Evolutionary conservation across 35 echinoderm and acorn worm genomes (phyloP).

Genomic region (Apostichopus californicus): DNA sequence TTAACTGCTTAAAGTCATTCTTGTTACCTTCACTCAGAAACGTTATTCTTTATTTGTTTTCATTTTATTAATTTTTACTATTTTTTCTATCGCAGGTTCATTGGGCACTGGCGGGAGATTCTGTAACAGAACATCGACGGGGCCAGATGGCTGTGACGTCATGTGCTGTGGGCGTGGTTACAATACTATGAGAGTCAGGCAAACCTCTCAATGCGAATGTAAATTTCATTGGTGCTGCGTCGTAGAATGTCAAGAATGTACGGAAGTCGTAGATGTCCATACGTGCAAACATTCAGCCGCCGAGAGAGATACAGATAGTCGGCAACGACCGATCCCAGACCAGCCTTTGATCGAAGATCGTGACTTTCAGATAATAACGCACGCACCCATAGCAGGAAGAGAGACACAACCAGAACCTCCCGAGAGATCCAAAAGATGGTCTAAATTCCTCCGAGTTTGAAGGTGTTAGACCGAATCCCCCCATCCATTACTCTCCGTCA

Average conservation of each 20-base stretch:
- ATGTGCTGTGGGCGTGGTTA: constrained; percentile 98
- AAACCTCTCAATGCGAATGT: constrained; percentile 87
- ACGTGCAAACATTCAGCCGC: constrained; percentile 77
- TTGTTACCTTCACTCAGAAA: too few species aligned
- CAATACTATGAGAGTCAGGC: constrained; percentile 76
- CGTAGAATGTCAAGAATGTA: constrained; percentile 79
- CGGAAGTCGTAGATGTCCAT: constrained; percentile 81
- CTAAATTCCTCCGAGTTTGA: not conserved
- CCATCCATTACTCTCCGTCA: not conserved
- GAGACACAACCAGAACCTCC: not conserved
- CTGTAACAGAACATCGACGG: constrained; percentile 87
- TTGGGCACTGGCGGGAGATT: constrained; percentile 84
- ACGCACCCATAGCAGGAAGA: not conserved
- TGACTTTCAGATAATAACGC: constrained; percentile 37
- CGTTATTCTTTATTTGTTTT: too few species aligned
- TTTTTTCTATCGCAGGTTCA: constrained; percentile 54
- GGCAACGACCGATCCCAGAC: not conserved
- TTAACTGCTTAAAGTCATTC: too few species aligned
- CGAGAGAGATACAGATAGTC: constrained; percentile 13
- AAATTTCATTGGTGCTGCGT: constrained; percentile 96
- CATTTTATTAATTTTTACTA: not conserved
- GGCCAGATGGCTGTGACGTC: constrained; percentile 91
- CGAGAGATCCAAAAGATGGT: not conserved
- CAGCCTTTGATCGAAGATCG: constrained; percentile 33
- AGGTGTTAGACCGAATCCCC: not conserved